Evolutionary conservation across 1,140 invertebrate genomes (phyloP), one percentile per base, ranked within the genome.

Genomic region (Ceratitis capitata): DNA sequence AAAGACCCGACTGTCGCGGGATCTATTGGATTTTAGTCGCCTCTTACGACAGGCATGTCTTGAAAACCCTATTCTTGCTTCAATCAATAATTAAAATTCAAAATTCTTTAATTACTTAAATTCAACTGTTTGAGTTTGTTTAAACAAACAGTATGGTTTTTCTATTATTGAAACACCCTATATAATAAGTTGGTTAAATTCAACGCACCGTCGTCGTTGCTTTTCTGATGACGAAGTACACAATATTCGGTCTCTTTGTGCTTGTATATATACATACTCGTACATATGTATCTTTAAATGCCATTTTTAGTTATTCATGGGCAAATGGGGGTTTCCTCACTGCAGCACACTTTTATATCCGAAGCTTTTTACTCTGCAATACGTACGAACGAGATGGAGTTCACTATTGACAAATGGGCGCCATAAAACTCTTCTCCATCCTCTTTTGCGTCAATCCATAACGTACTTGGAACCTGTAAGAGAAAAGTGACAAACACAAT

Each of bases 391-490:
- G 45, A 45, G 69, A 9, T 45, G 16, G 69, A 39, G 23, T 35
- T 78, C 26, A 78, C 39, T 39, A 78, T 26, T 42, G 39, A 78
- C 69, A 45, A 45, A 78, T 78, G 69, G 69, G n/a, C 39, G 39
- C 39, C 69, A 78, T 45, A 78, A 45, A 23, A 47, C 61, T 35
- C 29, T 69, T 45, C 69, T 45, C 69, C 69, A 10, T 45, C 4
- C 69, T 23, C 69, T 23, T 45, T 78, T 78, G 45, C 69, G 69
- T 78, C 39, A 78, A 19, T 78, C 69, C n/a, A 45, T 78, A 45
- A 23, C 45, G 42, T 3, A n/a, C 3, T 45, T 45, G 14, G 23
- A 78, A 78, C 45, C 69, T 78, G 39, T 45, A 45, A 45, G 29
- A 78, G 69, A 6, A 32, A 78, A 26, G 10, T 47, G 69, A 42